Conservation (phyloP, 1,140 invertebrate genomes). For the Drusus annulatus region DNA sequence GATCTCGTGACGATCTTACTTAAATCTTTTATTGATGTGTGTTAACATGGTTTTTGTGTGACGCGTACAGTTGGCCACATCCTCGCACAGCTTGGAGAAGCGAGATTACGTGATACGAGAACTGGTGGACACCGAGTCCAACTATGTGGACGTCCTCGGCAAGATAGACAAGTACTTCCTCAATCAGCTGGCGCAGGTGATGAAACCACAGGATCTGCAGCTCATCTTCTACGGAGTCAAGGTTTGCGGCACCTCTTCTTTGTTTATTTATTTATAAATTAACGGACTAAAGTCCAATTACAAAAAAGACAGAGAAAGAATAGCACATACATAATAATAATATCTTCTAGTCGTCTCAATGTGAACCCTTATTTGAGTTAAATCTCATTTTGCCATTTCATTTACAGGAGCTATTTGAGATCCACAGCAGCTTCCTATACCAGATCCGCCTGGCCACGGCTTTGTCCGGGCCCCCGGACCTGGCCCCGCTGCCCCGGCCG, state of each 20-base stretch:
- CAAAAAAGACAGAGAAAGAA: too few species aligned
- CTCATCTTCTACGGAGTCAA: slow-evolving; percentile 92
- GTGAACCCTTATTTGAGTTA: too few species aligned
- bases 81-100: slow-evolving; percentile 83
- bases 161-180: slow-evolving; percentile 90
- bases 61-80: slow-evolving; percentile 70
- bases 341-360: too few species aligned
- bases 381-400: too few species aligned
- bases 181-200: slow-evolving; percentile 79
- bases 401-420: slow-evolving; percentile 84
- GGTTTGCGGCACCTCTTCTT: slow-evolving; percentile 69
- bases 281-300: too few species aligned
- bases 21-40: too few species aligned
- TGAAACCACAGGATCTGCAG: slow-evolving; percentile 83
- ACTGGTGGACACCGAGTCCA: slow-evolving; percentile 95
- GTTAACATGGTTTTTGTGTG: too few species aligned
- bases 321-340: too few species aligned
- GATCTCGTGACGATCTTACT: too few species aligned
- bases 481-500: slow-evolving; percentile 64
- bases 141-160: slow-evolving; percentile 94
- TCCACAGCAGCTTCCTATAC: slow-evolving; percentile 87
- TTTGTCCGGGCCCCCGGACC: slow-evolving; percentile 55
- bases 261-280: too few species aligned
- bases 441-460: slow-evolving; percentile 82
- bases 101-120: slow-evolving; percentile 97